A percentile compares a stretch with the other conserved stretches of the same genome.
phyloP scores from a whole-genome alignment of 2,113 vertebrate genomes.

The Sardina pilchardus region DNA sequence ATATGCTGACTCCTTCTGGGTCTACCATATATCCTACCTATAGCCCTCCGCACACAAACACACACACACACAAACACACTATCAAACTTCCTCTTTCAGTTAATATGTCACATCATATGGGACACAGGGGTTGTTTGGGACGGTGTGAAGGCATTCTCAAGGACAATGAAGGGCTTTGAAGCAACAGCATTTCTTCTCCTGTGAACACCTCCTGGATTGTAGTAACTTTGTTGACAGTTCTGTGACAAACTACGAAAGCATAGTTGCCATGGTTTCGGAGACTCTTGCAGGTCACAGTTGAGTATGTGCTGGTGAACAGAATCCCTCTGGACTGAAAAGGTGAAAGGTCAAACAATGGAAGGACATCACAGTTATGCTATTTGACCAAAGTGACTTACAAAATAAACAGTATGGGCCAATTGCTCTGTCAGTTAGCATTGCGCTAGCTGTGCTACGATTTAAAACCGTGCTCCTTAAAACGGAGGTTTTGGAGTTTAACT shows the following conservation, averaged over 20 bases:
- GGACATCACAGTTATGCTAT: not conserved
- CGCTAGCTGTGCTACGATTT: too few relatives aligned
- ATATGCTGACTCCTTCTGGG: not conserved
- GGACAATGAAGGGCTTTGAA: not conserved
- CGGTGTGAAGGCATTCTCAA: not conserved
- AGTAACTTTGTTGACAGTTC: not conserved
- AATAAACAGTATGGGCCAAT: not conserved
- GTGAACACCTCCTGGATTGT: not conserved
- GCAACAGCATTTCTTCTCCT: not conserved
- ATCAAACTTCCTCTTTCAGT: conserved; percentile 12
- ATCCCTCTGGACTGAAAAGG: conserved; percentile 52
- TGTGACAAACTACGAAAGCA: not conserved
- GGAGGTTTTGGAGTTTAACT: too few relatives aligned
- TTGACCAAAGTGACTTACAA: not conserved
- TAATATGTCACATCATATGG: conserved; percentile 5
- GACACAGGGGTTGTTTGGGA: not conserved
- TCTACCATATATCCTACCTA: not conserved
- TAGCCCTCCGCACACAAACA: not conserved
- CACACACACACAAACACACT: conserved; percentile 19
- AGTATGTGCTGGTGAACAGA: conserved; percentile 61
- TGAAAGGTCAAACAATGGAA: not conserved
- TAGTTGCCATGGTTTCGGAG: not conserved
- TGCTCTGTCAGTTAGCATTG: too few relatives aligned
- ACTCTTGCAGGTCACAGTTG: not conserved
- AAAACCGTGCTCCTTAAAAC: too few relatives aligned